Conservation (phyloP, 2,888 invertebrate genomes). For the Perizoma flavofasciatum region DNA sequence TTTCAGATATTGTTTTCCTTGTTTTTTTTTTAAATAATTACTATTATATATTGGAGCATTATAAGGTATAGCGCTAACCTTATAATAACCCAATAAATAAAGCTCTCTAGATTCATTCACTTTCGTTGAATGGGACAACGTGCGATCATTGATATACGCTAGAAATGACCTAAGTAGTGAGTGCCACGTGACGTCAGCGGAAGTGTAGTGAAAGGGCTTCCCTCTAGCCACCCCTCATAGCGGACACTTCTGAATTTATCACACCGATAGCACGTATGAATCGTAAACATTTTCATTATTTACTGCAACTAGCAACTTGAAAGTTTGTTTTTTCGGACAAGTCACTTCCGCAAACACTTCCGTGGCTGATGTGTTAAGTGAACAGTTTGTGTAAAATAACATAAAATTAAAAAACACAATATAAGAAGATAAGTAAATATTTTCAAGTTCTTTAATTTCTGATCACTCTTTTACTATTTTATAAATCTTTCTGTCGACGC, state of each 20-base stretch:
- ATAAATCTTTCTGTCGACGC: too few species aligned
- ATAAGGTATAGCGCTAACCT: background rate
- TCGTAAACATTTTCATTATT: background rate
- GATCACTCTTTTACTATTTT: too few species aligned
- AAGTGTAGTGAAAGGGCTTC: constrained; percentile 66
- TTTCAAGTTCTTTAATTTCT: too few species aligned
- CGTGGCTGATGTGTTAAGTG: too few species aligned
- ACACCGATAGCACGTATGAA: constrained; percentile 14
- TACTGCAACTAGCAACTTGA: background rate
- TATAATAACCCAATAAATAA: constrained; percentile 2
- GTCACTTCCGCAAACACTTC: too few species aligned
- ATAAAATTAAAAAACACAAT: too few species aligned
- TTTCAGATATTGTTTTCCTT: too few species aligned
- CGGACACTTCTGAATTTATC: constrained; percentile 22
- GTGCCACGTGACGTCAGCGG: constrained; percentile 57
- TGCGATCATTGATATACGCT: constrained; percentile 48
- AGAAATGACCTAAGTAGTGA: constrained; percentile 18
- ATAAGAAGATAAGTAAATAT: too few species aligned
- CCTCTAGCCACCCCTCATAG: constrained; percentile 49
- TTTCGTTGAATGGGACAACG: constrained; percentile 6
- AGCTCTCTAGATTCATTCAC: constrained; percentile 14
- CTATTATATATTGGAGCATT: background rate
- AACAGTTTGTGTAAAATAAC: too few species aligned
- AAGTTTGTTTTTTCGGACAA: too few species aligned
- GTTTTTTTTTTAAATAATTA: too few species aligned